A percentile compares a stretch with the other conserved stretches of the same genome.
Conservation (phyloP, 2,888 invertebrate species). For the Drosophila fungiperda region DNA sequence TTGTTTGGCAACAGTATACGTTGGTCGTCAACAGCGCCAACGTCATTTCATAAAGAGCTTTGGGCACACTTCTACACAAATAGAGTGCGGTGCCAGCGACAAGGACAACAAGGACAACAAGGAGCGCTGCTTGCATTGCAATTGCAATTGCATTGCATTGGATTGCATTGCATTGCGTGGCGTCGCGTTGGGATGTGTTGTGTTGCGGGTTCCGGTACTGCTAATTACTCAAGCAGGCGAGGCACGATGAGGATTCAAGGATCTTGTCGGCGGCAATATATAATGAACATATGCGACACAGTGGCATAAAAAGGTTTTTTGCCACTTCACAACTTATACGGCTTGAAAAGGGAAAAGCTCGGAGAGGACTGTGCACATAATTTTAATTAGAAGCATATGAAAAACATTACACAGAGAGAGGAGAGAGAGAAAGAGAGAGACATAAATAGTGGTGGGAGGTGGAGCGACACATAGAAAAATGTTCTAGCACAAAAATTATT, state of each 20-base stretch:
- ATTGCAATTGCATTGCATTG: conserved; percentile 46
- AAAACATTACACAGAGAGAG: conserved; percentile 29
- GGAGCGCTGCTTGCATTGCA: conserved; percentile 52
- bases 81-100: conserved; percentile 42
- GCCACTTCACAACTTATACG: conserved; percentile 49
- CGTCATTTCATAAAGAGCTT: conserved; percentile 62
- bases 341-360: conserved; percentile 15
- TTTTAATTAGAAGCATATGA: conserved; percentile 76
- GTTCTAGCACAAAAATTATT: conserved; percentile 54
- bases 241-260: conserved; percentile 56
- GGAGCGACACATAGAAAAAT: conserved; percentile 34
- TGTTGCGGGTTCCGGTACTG: conserved; percentile 59
- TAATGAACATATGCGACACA: conserved; percentile 76
- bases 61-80: conserved; percentile 50
- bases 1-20: conserved; percentile 31
- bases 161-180: conserved; percentile 29
- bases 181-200: conserved; percentile 39
- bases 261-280: conserved; percentile 71
- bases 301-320: conserved; percentile 73
- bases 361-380: conserved; percentile 42
- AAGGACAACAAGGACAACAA: conserved; percentile 40
- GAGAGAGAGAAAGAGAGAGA: conserved; percentile 14
- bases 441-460: neutral
- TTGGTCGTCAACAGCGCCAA: conserved; percentile 51
- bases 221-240: conserved; percentile 76